Evolutionary conservation across 2,888 invertebrate genomes (phyloP).

Genomic region (Pheosia gnoma): DNA sequence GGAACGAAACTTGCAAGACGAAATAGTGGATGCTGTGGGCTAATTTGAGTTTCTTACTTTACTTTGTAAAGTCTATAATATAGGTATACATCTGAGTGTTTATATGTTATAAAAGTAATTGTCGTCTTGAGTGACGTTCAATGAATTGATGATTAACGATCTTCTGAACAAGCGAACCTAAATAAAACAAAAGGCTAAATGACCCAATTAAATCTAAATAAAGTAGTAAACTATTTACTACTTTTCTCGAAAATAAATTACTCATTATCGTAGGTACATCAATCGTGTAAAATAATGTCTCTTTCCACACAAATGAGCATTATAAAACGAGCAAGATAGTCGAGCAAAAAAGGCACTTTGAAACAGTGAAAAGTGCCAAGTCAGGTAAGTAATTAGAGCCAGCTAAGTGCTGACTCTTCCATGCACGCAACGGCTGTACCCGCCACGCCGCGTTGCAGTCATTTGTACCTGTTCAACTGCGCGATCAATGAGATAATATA

Average conservation of each 20-base stretch:
- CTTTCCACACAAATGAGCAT: neutral
- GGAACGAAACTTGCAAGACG: conserved; percentile 31
- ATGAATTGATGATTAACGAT: too few species aligned
- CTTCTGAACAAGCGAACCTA: too few species aligned
- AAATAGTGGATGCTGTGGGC: conserved; percentile 11
- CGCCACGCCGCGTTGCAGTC: conserved; percentile 22
- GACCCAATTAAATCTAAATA: too few species aligned
- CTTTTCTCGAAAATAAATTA: neutral
- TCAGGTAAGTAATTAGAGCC: conserved; percentile 23
- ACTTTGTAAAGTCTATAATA: neutral
- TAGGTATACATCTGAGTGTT: too few species aligned
- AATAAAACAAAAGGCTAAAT: too few species aligned
- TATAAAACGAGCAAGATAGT: conserved; percentile 1
- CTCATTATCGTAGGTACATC: neutral
- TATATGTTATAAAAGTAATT: too few species aligned
- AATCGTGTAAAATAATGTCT: neutral
- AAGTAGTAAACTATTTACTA: too few species aligned
- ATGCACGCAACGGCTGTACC: conserved; percentile 27
- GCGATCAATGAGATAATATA: conserved; percentile 1
- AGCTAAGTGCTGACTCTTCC: conserved; percentile 12
- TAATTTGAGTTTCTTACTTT: conserved; percentile 3
- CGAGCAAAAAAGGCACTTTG: conserved; percentile 1
- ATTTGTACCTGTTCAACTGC: conserved; percentile 30
- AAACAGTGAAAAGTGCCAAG: conserved; percentile 4
- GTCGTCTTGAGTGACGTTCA: too few species aligned